phyloP scores from a whole-genome alignment of 2,888 invertebrate species.

The Panzeria rudis region DNA sequence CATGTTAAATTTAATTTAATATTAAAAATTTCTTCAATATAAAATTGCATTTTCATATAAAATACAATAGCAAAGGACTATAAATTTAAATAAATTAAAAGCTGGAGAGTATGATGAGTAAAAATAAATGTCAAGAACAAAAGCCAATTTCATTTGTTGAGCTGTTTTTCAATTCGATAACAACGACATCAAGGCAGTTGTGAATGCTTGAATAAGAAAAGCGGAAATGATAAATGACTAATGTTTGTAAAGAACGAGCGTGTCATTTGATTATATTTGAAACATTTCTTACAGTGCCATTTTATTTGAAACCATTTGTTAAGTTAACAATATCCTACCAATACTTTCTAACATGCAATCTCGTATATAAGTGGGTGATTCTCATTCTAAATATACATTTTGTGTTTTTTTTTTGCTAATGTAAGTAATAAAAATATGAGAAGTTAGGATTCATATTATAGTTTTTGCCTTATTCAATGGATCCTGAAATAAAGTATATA shows the following conservation, averaged over 20 bases:
- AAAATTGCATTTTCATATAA: not conserved
- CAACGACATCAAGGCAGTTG: no score
- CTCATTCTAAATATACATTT: no score
- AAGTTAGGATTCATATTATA: no score
- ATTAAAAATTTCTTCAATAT: no score
- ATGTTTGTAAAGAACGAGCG: not conserved
- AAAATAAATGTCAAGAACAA: not conserved
- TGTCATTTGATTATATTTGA: constrained; percentile 14
- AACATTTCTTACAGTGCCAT: not conserved
- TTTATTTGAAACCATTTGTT: not conserved
- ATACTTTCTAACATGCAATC: no score
- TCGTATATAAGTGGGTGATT: no score
- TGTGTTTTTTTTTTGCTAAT: no score
- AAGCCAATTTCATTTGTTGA: constrained; percentile 12
- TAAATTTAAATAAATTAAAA: constrained; percentile 2
- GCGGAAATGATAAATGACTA: not conserved
- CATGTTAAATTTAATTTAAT: no score
- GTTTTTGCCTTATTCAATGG: no score
- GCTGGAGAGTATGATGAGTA: not conserved
- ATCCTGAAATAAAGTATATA: no score
- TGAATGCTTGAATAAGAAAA: not conserved
- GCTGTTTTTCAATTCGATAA: not conserved
- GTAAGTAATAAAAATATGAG: no score
- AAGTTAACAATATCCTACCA: no score
- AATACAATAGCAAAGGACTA: not conserved